Evolutionary conservation across 2,797 vertebrate species (phyloP).

Genomic region (Acanthiza pusilla): DNA sequence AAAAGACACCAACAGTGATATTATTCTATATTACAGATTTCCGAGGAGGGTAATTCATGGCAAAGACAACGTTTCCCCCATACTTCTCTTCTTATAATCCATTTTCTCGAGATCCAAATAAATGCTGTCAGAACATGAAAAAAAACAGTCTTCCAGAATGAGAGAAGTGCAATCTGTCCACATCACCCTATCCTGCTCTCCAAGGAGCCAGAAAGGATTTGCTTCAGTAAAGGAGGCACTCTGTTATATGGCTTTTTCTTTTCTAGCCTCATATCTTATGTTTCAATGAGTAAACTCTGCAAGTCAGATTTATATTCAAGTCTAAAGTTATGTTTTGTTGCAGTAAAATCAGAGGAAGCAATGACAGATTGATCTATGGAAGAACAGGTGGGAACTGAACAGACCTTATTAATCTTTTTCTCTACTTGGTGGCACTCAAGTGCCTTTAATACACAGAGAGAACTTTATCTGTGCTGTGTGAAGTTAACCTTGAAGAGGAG

Average conservation of each 20-base stretch:
- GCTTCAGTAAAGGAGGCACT: constrained; percentile 14
- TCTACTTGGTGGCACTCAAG: neutral
- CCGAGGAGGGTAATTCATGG: neutral
- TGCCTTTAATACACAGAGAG: neutral
- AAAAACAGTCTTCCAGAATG: constrained; percentile 9
- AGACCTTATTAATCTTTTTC: constrained; percentile 35
- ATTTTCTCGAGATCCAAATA: neutral
- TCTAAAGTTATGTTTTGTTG: constrained; percentile 42
- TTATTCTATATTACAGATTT: neutral
- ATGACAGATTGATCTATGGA: constrained; percentile 39
- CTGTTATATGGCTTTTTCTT: constrained; percentile 8
- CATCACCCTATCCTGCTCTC: constrained; percentile 8
- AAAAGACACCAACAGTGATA: neutral
- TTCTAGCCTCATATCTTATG: constrained; percentile 17
- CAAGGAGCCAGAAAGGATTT: neutral
- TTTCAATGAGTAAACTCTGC: constrained; percentile 55
- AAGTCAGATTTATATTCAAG: constrained; percentile 55
- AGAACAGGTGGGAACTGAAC: constrained; percentile 32
- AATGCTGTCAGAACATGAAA: constrained; percentile 27
- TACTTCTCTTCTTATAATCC: neutral
- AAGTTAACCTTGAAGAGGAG: neutral
- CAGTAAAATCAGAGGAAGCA: constrained; percentile 44
- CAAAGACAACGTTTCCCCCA: neutral
- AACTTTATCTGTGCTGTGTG: neutral
- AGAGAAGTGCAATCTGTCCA: constrained; percentile 25